phyloP scores from a whole-genome alignment of 2,888 invertebrate genomes.

The Strigamia crassipes region DNA sequence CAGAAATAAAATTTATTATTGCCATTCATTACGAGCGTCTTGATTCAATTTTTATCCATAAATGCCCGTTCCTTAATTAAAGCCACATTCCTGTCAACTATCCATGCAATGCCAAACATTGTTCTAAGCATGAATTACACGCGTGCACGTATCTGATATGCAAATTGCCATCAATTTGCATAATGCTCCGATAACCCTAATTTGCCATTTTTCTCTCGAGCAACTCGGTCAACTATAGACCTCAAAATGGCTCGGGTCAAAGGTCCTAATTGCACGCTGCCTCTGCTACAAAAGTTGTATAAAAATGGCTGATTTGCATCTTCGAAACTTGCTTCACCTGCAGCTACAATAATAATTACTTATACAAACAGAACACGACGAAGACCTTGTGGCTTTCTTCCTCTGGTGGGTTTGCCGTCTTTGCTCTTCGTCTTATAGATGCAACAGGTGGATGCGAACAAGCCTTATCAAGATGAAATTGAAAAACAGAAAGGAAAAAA shows the following conservation, averaged over 20 bases:
- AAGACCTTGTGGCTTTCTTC: neutral
- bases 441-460: neutral
- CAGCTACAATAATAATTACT: neutral
- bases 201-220: conserved; percentile 27
- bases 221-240: neutral
- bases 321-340: neutral
- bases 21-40: neutral
- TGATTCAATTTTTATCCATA: neutral
- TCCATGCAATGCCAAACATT: conserved; percentile 9
- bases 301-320: conserved; percentile 10
- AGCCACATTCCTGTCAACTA: conserved; percentile 21
- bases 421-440: neutral
- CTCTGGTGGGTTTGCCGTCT: neutral
- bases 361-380: neutral
- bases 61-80: conserved; percentile 2
- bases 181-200: conserved; percentile 24
- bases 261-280: neutral
- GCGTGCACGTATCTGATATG: conserved; percentile 13
- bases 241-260: conserved; percentile 12
- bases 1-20: neutral
- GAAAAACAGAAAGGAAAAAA: neutral
- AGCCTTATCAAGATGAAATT: conserved; percentile 1
- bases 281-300: neutral
- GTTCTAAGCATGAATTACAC: conserved; percentile 15
- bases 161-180: neutral